Percentiles rank a stretch among this genome's conserved stretches.
These are phyloP conservation scores for Acanthoscelides obtectus DNA, from an alignment of 2,888 invertebrate species.

Conservation along the genomic window DNA sequence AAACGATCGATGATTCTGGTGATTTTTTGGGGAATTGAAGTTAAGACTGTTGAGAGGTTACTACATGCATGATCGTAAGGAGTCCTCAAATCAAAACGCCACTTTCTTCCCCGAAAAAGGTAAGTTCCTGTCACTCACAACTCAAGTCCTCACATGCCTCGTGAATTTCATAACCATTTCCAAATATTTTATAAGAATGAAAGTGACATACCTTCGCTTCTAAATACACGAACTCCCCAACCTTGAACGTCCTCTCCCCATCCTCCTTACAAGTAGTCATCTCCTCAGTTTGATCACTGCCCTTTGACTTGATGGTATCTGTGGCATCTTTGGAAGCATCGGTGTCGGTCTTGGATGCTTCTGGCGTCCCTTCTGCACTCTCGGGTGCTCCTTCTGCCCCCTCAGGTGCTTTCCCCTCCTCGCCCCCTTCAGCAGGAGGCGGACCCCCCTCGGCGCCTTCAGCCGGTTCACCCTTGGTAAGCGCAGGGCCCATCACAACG, in stretches of 20 bases:
- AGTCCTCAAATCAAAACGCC: too few relatives aligned
- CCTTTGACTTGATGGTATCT: constrained; percentile 6
- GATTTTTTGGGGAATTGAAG: too few relatives aligned
- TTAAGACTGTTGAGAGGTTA: too few relatives aligned
- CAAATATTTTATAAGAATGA: too few relatives aligned
- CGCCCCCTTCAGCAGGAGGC: constrained; percentile 2
- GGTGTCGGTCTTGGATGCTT: neutral
- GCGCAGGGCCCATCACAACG: constrained; percentile 7
- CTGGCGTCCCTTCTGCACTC: constrained; percentile 1
- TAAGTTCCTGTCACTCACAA: too few relatives aligned
- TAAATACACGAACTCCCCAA: constrained; percentile 91
- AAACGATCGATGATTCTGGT: too few relatives aligned
- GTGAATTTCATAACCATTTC: too few relatives aligned
- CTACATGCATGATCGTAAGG: too few relatives aligned
- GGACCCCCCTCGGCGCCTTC: constrained; percentile 4
- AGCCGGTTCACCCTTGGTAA: constrained; percentile 34
- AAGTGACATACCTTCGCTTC: constrained; percentile 55
- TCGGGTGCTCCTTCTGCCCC: neutral
- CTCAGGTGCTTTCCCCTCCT: neutral
- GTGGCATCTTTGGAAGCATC: too few relatives aligned
- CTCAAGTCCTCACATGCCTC: too few relatives aligned
- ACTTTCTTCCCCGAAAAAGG: too few relatives aligned
- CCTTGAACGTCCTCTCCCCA: constrained; percentile 58
- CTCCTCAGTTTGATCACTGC: constrained; percentile 45
- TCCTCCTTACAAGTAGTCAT: constrained; percentile 68